These are phyloP conservation scores for Melozone crissalis DNA, from an alignment of 2,113 vertebrate genomes.

Conservation along the genomic window DNA sequence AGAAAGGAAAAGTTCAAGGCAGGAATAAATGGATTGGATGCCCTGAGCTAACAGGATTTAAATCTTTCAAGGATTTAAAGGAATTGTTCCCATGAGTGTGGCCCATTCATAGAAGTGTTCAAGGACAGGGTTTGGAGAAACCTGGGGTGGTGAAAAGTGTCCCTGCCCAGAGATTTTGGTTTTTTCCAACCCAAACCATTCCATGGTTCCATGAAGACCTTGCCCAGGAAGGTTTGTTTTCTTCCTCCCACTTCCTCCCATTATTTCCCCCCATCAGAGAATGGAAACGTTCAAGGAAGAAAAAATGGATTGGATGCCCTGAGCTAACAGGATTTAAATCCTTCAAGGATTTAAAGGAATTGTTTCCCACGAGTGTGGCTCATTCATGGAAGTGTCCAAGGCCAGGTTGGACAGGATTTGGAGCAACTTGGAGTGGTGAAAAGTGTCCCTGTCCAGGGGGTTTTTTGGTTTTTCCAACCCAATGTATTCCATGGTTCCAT, in stretches of 20 bases:
- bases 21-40: neutral
- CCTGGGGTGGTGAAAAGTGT: neutral
- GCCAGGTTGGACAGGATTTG: neutral
- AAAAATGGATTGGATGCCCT: neutral
- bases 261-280: neutral
- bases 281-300: neutral
- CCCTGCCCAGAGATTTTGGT: neutral
- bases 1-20: neutral
- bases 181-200: neutral
- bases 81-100: neutral
- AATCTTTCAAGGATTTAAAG: neutral
- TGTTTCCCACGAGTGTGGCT: neutral
- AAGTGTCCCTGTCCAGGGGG: neutral
- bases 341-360: neutral
- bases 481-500: neutral
- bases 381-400: too few species aligned
- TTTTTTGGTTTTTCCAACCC: neutral
- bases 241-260: neutral
- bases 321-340: fast-evolving
- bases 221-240: neutral
- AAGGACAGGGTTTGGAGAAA: neutral
- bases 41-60: neutral
- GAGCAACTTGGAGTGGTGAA: neutral
- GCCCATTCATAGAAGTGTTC: neutral
- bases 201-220: neutral